These are phyloP conservation scores for Diplodus puntazzo DNA, from an alignment of 2,797 vertebrate species.

Conservation along the genomic window DNA sequence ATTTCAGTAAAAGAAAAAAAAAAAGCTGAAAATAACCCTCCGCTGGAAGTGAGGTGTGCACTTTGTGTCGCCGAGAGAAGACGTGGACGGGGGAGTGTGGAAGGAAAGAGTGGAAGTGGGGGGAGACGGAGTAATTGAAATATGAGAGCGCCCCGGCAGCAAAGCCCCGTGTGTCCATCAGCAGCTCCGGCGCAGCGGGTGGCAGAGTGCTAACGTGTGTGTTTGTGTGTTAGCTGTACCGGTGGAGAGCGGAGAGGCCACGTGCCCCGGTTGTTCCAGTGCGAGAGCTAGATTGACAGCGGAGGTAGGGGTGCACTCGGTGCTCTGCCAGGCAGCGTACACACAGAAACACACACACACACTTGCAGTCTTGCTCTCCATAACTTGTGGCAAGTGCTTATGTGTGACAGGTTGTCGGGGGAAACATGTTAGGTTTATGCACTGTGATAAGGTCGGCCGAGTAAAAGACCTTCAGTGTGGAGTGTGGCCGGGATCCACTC, in stretches of 20 bases:
- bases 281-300: slow-evolving; percentile 74
- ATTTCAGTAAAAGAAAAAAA: slow-evolving; percentile 13
- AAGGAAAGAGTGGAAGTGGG: neutral
- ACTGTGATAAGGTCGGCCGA: slow-evolving; percentile 63
- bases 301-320: slow-evolving; percentile 61
- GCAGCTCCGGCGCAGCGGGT: slow-evolving; percentile 49
- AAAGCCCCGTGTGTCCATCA: slow-evolving; percentile 61
- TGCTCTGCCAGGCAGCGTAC: slow-evolving; percentile 53
- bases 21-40: slow-evolving; percentile 62
- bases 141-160: slow-evolving; percentile 59
- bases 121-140: slow-evolving; percentile 69
- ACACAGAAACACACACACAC: slow-evolving; percentile 36
- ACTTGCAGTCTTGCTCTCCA: slow-evolving; percentile 32
- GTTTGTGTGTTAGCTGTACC: slow-evolving; percentile 54
- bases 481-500: slow-evolving; percentile 52
- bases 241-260: slow-evolving; percentile 55
- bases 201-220: slow-evolving; percentile 49
- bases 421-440: slow-evolving; percentile 69
- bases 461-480: slow-evolving; percentile 54
- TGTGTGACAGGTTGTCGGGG: slow-evolving; percentile 75
- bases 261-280: slow-evolving; percentile 66
- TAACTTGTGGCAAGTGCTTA: slow-evolving; percentile 60
- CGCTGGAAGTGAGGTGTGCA: slow-evolving; percentile 38
- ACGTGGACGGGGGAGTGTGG: slow-evolving; percentile 10
- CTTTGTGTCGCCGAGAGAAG: slow-evolving; percentile 43